Percentiles rank a stretch among this genome's conserved stretches.
Conservation (phyloP, 2,888 invertebrate species). For the Alloplasta piceator region DNA sequence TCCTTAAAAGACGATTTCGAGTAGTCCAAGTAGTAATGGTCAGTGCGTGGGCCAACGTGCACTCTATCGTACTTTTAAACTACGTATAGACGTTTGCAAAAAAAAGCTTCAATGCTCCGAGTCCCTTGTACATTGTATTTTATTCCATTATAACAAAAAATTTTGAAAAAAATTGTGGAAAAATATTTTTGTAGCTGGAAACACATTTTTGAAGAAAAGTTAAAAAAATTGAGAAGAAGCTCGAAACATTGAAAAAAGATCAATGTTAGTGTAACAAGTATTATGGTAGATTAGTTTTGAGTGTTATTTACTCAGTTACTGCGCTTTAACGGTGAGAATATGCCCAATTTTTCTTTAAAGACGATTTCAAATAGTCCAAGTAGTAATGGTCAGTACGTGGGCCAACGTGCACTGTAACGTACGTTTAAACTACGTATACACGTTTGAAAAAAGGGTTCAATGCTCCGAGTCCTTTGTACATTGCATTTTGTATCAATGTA, state of each 20-base stretch:
- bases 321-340: too few species aligned
- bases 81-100: too few species aligned
- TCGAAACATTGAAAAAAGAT: too few species aligned
- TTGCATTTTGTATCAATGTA: constrained; percentile 11
- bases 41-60: constrained; percentile 66
- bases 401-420: constrained; percentile 40
- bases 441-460: constrained; percentile 71
- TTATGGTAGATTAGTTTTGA: too few species aligned
- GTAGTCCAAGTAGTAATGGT: constrained; percentile 74
- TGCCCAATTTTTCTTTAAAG: too few species aligned
- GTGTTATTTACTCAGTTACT: too few species aligned
- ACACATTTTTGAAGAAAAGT: too few species aligned
- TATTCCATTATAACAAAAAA: constrained; percentile 5
- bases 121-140: constrained; percentile 41
- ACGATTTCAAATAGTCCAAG: too few species aligned
- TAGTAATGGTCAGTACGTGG: too few species aligned
- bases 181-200: background rate
- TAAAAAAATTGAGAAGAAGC: background rate
- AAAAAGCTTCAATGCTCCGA: constrained; percentile 70
- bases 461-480: constrained; percentile 57
- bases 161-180: background rate
- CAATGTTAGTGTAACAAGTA: too few species aligned
- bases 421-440: constrained; percentile 21
- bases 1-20: constrained; percentile 4
- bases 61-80: constrained; percentile 5